phyloP scores from a whole-genome alignment of 2,113 vertebrate species.

The Macquaria ambigua region DNA sequence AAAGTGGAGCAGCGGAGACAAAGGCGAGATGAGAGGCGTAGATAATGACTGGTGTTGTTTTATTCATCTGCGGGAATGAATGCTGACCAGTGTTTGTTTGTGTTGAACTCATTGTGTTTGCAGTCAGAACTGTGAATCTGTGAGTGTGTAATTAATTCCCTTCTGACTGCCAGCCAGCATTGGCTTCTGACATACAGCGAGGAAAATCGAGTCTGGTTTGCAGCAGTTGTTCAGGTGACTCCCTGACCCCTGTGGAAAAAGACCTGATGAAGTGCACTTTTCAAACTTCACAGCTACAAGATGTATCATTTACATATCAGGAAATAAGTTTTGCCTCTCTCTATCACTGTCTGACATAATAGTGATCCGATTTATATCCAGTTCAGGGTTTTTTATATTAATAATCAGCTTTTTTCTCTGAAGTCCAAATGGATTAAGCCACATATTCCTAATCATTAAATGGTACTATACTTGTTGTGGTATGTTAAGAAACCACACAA shows the following conservation, averaged over 20 bases:
- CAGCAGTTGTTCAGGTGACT: slow-evolving; percentile 32
- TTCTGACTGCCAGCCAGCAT: slow-evolving; percentile 54
- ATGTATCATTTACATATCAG: background rate
- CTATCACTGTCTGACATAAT: background rate
- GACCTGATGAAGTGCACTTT: background rate
- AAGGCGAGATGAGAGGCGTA: slow-evolving; percentile 65
- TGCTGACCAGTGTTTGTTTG: slow-evolving; percentile 79
- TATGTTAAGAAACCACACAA: background rate
- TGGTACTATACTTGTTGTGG: background rate
- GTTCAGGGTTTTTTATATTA: background rate
- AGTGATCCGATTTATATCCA: background rate
- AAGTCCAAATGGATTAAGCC: background rate
- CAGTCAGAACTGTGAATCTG: slow-evolving; percentile 70
- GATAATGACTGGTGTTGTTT: slow-evolving; percentile 74
- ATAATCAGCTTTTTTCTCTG: background rate
- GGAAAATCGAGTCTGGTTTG: slow-evolving; percentile 36
- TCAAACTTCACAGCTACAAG: slow-evolving; percentile 12
- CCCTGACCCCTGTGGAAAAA: slow-evolving; percentile 24
- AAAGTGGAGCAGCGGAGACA: slow-evolving; percentile 68
- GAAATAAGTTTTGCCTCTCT: background rate
- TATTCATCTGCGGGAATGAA: slow-evolving; percentile 68
- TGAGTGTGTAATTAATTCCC: slow-evolving; percentile 73
- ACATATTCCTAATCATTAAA: background rate
- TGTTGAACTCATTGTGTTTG: slow-evolving; percentile 69
- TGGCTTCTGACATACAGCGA: slow-evolving; percentile 31